Evolutionary conservation across 53 echinoderm and acorn worm species (phyloP), one percentile per base, ranked within the genome.

Genomic region (Astropecten irregularis): DNA sequence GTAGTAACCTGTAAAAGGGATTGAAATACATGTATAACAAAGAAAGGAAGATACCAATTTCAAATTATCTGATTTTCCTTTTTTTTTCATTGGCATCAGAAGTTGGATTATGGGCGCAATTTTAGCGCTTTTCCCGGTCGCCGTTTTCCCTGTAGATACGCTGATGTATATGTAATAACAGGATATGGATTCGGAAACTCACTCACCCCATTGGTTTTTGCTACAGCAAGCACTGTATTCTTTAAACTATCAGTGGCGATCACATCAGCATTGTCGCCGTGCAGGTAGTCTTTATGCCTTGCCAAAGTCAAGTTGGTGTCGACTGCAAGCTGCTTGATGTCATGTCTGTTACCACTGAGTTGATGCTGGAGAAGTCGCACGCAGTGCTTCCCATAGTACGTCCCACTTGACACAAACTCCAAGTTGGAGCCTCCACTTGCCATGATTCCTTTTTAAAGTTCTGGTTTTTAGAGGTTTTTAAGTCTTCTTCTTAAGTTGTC

Each of bases 221-320:
- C 92, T 40, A 92, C 27, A 0, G 89, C 92, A 74, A 85, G 89
- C 8, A 92, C 76, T 0, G 92, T 92, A 14, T 92, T 92, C 76
- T 92, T 92, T 86, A 89, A 89, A 0, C 89, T 81, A 61, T 92
- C 92, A 1, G 92, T 92, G 18, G 92, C 53, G 19, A 92, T 74
- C 7, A 83, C 60, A 47, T 89, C 89, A 11, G 81, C 39, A 53
- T 92, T 92, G 53, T 92, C 86, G 14, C 86, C 92, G 22, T 37
- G 46, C 9, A 66, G 29, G 54, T 44, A 92, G 82, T 82, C 92
- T 46, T 73, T 92, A 48, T 69, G 85, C 33, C 81, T 69, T 3
- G 47, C 21, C 20, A 89, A 76, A 5, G 62, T 23, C 71, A 92
- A 67, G 56, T 89, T 73, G 0, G 84, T 79, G 49, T 81, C 40